Evolutionary conservation across 2,797 vertebrate species (phyloP).

Genomic region (Mormyrops boulengeri): DNA sequence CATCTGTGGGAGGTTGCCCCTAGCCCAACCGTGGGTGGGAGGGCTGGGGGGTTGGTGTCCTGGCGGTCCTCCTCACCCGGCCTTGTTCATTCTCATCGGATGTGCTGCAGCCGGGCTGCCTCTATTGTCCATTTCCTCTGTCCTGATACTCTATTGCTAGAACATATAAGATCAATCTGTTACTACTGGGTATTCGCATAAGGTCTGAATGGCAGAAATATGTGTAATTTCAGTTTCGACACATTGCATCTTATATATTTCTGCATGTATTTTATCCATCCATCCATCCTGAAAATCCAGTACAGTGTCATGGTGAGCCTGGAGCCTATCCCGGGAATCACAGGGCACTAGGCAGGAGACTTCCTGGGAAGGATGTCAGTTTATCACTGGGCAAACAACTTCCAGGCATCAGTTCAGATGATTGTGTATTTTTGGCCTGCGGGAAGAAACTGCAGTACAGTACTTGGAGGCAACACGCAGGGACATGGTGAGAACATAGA

Average conservation of each 20-base stretch:
- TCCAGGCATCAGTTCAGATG: not conserved
- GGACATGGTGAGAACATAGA: not conserved
- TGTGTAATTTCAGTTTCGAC: not conserved
- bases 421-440: not conserved
- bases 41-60: constrained; percentile 39
- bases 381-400: not conserved
- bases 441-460: not conserved
- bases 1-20: constrained; percentile 55
- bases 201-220: not conserved
- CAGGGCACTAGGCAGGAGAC: not conserved
- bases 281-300: not conserved
- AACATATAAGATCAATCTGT: not conserved
- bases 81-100: constrained; percentile 45
- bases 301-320: not conserved
- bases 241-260: not conserved
- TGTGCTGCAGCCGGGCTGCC: not conserved
- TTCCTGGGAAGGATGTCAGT: not conserved
- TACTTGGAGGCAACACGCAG: not conserved
- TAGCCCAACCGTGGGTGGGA: constrained; percentile 38
- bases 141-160: not conserved
- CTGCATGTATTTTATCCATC: not conserved
- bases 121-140: not conserved
- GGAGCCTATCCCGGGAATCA: not conserved
- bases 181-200: not conserved
- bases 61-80: constrained; percentile 50